These are phyloP conservation scores for Rhagonycha lutea DNA, from an alignment of 2,888 invertebrate genomes.

Conservation along the genomic window DNA sequence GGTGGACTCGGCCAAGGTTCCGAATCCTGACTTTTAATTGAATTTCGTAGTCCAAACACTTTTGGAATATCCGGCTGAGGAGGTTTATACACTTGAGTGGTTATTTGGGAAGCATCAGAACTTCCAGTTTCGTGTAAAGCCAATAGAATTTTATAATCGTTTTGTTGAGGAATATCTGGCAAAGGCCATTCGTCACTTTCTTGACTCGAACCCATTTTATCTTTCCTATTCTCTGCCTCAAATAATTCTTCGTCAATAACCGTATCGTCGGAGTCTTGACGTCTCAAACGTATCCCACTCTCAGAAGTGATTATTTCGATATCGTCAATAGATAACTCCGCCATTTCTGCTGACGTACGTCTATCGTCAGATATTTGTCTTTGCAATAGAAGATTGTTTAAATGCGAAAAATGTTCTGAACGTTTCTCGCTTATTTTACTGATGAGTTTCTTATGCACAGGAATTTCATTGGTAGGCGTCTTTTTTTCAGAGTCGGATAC, in stretches of 20 bases:
- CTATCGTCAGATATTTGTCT: slow-evolving; percentile 77
- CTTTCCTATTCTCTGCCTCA: slow-evolving; percentile 43
- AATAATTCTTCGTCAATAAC: slow-evolving; percentile 55
- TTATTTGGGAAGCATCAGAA: slow-evolving; percentile 53
- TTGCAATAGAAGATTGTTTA: slow-evolving; percentile 49
- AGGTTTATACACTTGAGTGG: slow-evolving; percentile 52
- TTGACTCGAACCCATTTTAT: slow-evolving; percentile 59
- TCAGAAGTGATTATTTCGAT: slow-evolving; percentile 56
- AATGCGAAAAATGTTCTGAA: slow-evolving; percentile 46
- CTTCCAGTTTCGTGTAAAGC: slow-evolving; percentile 54
- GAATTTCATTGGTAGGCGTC: slow-evolving; percentile 41
- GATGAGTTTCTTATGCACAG: slow-evolving; percentile 10
- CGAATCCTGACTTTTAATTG: slow-evolving; percentile 64
- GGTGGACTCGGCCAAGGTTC: slow-evolving; percentile 85
- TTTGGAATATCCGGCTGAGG: slow-evolving; percentile 51
- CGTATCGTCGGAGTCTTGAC: slow-evolving; percentile 56
- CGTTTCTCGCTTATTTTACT: slow-evolving; percentile 38
- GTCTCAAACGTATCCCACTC: slow-evolving; percentile 49
- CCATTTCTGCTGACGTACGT: slow-evolving; percentile 82
- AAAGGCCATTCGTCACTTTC: slow-evolving; percentile 75
- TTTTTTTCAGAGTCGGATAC: slow-evolving; percentile 58
- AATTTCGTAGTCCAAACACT: slow-evolving; percentile 52
- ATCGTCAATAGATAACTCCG: slow-evolving; percentile 78
- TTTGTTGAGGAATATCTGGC: slow-evolving; percentile 66
- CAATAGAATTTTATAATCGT: slow-evolving; percentile 44